A percentile compares a stretch with the other conserved stretches of the same genome.
Conservation (phyloP, 1,140 invertebrate species). For the Hirudo medicinalis region DNA sequence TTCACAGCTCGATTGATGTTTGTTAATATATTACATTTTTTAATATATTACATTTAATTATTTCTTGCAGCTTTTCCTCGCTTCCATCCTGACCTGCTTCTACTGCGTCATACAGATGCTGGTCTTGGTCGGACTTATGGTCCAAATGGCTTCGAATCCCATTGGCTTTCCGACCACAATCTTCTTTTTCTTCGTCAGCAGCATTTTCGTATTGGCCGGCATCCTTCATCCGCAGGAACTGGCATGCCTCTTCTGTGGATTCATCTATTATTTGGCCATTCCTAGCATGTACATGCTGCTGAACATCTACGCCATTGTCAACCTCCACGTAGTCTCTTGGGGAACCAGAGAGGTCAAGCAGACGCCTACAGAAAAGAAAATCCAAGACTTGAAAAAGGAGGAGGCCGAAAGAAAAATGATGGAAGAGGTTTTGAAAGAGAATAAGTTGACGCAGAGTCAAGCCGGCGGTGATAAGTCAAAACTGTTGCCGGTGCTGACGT, state of each 20-base stretch:
- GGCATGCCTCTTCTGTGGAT: conserved; percentile 56
- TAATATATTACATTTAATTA: conserved; percentile 31
- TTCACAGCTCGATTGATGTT: conserved; percentile 30
- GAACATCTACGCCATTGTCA: conserved; percentile 77
- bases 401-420: conserved; percentile 12
- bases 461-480: background rate
- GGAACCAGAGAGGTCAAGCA: conserved; percentile 62
- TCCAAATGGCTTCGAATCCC: conserved; percentile 31
- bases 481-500: background rate
- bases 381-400: conserved; percentile 28
- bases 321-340: conserved; percentile 78
- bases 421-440: background rate
- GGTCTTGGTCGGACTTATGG: conserved; percentile 35
- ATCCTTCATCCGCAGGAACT: conserved; percentile 70
- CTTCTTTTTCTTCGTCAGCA: conserved; percentile 32
- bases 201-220: conserved; percentile 52
- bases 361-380: conserved; percentile 40
- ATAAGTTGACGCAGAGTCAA: background rate
- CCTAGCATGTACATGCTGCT: conserved; percentile 85
- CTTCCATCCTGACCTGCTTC: conserved; percentile 32
- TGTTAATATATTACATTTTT: conserved; percentile 26
- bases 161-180: conserved; percentile 35
- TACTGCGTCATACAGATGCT: conserved; percentile 39
- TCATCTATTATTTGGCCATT: conserved; percentile 78
- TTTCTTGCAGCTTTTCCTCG: conserved; percentile 33